A percentile compares a stretch with the other conserved stretches of the same genome.
Conservation (phyloP, 2,888 invertebrate genomes). For the Heteromyza rotundicornis region DNA sequence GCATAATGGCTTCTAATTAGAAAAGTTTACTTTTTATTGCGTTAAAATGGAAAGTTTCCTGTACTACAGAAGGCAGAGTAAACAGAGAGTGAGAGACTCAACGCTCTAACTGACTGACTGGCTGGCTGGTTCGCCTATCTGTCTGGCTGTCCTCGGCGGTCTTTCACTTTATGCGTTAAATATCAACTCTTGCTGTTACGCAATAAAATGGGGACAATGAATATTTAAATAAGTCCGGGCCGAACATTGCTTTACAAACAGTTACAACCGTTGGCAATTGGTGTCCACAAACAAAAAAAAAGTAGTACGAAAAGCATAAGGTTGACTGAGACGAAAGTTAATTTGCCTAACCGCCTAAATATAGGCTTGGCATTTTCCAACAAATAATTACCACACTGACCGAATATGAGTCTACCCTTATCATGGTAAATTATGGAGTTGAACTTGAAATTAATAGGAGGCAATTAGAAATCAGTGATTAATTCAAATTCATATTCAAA, state of each 20-base stretch:
- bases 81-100: too few species aligned
- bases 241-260: neutral
- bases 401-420: too few species aligned
- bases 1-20: conserved; percentile 59
- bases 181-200: conserved; percentile 2
- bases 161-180: neutral
- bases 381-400: conserved; percentile 7
- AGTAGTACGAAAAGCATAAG: too few species aligned
- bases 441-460: too few species aligned
- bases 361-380: neutral
- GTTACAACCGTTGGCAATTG: conserved; percentile 5
- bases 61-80: neutral
- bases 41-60: conserved; percentile 29
- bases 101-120: too few species aligned
- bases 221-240: conserved; percentile 18
- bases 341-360: neutral
- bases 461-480: too few species aligned
- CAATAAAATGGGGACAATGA: conserved; percentile 17
- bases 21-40: conserved; percentile 49
- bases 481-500: too few species aligned
- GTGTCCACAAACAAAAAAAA: neutral
- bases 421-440: too few species aligned
- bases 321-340: too few species aligned
- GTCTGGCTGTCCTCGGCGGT: neutral
- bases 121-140: neutral